phyloP scores from a whole-genome alignment of 2,888 invertebrate species.

The Ectemnius continuus region DNA sequence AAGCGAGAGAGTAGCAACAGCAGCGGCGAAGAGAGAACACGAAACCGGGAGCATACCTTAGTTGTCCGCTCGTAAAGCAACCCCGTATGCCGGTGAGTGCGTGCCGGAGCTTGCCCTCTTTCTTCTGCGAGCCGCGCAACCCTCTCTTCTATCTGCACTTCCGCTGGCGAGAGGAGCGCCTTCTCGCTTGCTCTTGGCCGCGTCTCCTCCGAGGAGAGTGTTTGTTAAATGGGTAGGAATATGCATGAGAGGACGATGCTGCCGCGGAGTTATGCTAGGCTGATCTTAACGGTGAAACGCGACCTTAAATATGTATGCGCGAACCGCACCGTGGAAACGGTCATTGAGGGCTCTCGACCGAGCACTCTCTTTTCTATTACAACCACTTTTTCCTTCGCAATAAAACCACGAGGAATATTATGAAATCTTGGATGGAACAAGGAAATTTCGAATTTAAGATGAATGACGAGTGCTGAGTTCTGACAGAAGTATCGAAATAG shows the following conservation, averaged over 20 bases:
- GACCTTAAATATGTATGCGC: slow-evolving; percentile 68
- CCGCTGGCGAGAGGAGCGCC: slow-evolving; percentile 42
- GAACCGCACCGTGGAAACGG: slow-evolving; percentile 31
- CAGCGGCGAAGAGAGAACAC: slow-evolving; percentile 21
- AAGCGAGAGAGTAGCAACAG: too few species aligned
- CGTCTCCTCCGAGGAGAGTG: slow-evolving; percentile 57
- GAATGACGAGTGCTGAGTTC: neutral
- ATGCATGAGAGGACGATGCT: slow-evolving; percentile 72
- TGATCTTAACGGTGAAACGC: slow-evolving; percentile 72
- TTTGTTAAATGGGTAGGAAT: slow-evolving; percentile 71
- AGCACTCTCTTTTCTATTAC: too few species aligned
- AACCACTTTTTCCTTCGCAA: too few species aligned
- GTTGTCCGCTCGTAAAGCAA: slow-evolving; percentile 78
- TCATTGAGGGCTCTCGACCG: slow-evolving; percentile 10
- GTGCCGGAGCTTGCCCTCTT: slow-evolving; percentile 47
- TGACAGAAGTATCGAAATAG: neutral
- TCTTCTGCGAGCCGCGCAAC: slow-evolving; percentile 14
- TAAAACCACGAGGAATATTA: too few species aligned
- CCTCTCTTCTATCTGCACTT: slow-evolving; percentile 8
- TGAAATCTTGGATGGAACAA: neutral
- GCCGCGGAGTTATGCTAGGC: slow-evolving; percentile 70
- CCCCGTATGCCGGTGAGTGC: slow-evolving; percentile 75
- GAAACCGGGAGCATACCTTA: slow-evolving; percentile 75
- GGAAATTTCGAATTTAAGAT: neutral
- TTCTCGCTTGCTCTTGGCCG: slow-evolving; percentile 35